Percentiles rank a stretch among this genome's conserved stretches.
These are phyloP conservation scores for Lepus oiostolus DNA, from an alignment of 2,797 vertebrate species.

Conservation along the genomic window DNA sequence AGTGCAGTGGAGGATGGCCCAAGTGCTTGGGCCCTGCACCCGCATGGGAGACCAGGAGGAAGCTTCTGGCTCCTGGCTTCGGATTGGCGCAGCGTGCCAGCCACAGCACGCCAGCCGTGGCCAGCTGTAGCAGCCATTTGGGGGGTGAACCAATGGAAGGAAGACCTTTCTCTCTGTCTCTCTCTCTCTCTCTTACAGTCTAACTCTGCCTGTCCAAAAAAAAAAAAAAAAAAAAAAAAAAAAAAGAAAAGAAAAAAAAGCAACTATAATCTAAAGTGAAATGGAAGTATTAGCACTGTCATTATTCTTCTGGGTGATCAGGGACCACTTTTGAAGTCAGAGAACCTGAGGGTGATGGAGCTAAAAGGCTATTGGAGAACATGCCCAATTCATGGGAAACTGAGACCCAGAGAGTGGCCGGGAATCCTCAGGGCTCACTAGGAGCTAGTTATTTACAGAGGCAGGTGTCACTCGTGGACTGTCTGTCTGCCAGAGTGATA, in stretches of 20 bases:
- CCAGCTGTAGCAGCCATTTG: no score
- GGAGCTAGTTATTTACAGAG: background rate
- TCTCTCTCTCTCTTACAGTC: no score
- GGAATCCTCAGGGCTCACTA: background rate
- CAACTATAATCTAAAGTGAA: background rate
- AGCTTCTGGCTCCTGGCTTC: no score
- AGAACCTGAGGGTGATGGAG: background rate
- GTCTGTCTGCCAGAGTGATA: background rate
- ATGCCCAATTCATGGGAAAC: background rate
- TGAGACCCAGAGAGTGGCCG: background rate
- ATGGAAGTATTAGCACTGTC: fast-evolving
- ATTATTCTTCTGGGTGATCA: background rate
- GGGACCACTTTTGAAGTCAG: background rate
- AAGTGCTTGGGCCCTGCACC: no score
- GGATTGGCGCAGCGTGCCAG: no score
- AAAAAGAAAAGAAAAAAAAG: background rate
- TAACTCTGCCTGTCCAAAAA: no score
- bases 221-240: background rate
- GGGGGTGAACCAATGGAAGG: no score
- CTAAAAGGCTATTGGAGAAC: background rate
- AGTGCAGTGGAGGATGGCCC: no score
- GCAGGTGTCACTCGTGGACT: no score
- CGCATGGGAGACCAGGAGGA: no score
- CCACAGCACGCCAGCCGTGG: no score
- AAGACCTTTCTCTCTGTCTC: no score